These are phyloP conservation scores for Alitta virens DNA, from an alignment of 2,888 invertebrate species.

Conservation along the genomic window DNA sequence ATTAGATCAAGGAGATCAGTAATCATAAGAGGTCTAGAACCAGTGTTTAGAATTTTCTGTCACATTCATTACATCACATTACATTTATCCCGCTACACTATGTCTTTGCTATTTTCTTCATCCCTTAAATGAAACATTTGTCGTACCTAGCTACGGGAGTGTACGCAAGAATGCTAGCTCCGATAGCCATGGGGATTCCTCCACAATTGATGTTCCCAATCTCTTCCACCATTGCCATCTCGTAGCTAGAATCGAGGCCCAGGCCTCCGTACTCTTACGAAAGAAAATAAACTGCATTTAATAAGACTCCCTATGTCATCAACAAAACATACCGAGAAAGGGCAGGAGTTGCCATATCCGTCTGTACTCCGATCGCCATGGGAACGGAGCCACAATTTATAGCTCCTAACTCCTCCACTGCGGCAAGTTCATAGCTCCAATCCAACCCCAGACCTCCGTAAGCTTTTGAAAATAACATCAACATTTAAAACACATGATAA, in stretches of 20 bases:
- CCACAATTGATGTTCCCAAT: conserved; percentile 61
- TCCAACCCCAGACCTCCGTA: conserved; percentile 63
- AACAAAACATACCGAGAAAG: conserved; percentile 50
- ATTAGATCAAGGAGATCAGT: too few species aligned
- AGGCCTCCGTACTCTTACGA: conserved; percentile 64
- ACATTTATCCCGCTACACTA: too few species aligned
- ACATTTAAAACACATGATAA: too few species aligned
- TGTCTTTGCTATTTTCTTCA: too few species aligned
- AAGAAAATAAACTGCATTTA: too few species aligned
- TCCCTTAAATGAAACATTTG: too few species aligned
- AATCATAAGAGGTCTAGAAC: too few species aligned
- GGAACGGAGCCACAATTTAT: conserved; percentile 61
- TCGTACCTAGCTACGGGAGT: too few species aligned
- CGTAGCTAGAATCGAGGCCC: conserved; percentile 62
- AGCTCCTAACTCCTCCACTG: conserved; percentile 61
- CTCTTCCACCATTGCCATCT: conserved; percentile 61
- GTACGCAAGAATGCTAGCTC: too few species aligned
- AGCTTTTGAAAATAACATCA: conserved; percentile 49
- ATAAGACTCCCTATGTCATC: too few species aligned
- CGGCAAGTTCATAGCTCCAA: conserved; percentile 61
- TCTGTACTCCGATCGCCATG: conserved; percentile 62
- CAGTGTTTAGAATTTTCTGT: too few species aligned
- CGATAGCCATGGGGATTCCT: conserved; percentile 60
- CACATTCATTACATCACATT: too few species aligned
- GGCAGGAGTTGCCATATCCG: conserved; percentile 63